A percentile compares a stretch with the other conserved stretches of the same genome.
Evolutionary conservation across 1,140 invertebrate genomes (phyloP).

Genomic region (Leptinotarsa defecta): DNA sequence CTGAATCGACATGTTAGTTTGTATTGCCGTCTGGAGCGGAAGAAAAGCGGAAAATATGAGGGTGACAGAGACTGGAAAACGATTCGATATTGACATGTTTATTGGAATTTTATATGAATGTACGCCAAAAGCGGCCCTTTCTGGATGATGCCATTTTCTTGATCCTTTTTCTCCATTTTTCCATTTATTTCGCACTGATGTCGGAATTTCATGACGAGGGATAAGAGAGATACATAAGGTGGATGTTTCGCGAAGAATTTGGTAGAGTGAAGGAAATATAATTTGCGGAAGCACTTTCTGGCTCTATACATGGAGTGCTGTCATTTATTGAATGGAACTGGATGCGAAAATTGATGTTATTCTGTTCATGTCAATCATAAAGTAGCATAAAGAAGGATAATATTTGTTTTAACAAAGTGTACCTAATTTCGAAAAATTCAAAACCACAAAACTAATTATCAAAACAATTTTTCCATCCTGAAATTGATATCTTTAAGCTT

Average conservation of each 20-base stretch:
- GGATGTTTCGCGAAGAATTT: constrained; percentile 7
- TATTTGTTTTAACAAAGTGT: too few species aligned
- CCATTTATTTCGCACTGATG: constrained; percentile 8
- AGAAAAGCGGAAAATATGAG: constrained; percentile 8
- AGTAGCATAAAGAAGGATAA: neutral
- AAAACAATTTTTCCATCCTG: too few species aligned
- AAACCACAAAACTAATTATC: too few species aligned
- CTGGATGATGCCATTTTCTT: constrained; percentile 10
- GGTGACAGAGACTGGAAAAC: neutral
- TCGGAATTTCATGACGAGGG: neutral
- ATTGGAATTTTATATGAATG: constrained; percentile 23
- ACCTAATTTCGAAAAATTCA: too few species aligned
- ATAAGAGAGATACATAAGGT: neutral
- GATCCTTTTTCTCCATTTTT: neutral
- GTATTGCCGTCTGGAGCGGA: constrained; percentile 6
- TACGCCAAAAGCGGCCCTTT: constrained; percentile 3
- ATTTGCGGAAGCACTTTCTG: constrained; percentile 3
- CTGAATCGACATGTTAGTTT: constrained; percentile 9
- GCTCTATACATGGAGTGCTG: neutral
- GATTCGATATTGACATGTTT: constrained; percentile 17
- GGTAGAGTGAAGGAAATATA: neutral
- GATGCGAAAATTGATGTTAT: neutral
- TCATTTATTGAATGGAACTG: neutral
- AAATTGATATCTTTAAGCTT: too few species aligned
- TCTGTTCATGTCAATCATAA: too few species aligned